Percentiles rank a stretch among this genome's conserved stretches.
phyloP scores from a whole-genome alignment of 2,888 invertebrate species.

The Dryadula phaetusa region DNA sequence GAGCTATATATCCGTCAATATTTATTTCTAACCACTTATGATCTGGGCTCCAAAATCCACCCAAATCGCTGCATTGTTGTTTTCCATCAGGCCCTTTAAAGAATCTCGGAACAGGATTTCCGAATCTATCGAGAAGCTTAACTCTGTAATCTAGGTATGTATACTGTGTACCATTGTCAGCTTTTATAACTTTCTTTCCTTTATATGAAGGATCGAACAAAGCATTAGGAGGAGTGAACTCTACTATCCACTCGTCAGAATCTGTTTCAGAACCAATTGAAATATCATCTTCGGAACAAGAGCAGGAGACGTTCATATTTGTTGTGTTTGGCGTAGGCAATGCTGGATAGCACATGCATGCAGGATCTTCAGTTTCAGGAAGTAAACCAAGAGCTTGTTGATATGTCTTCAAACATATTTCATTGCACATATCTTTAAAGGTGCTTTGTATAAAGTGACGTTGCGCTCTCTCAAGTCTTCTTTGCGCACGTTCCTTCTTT shows the following conservation, averaged over 20 bases:
- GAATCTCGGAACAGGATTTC: slow-evolving; percentile 72
- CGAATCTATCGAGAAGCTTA: slow-evolving; percentile 66
- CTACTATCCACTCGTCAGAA: slow-evolving; percentile 76
- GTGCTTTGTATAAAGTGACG: slow-evolving; percentile 73
- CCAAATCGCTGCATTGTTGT: slow-evolving; percentile 74
- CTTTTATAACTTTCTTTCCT: slow-evolving; percentile 59
- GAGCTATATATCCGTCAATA: slow-evolving; percentile 69
- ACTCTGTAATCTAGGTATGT: slow-evolving; percentile 73
- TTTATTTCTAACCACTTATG: slow-evolving; percentile 76
- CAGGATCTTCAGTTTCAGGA: slow-evolving; percentile 67
- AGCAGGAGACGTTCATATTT: slow-evolving; percentile 67
- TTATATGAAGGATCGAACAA: slow-evolving; percentile 64
- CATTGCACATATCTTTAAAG: slow-evolving; percentile 73
- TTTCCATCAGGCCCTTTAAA: slow-evolving; percentile 76
- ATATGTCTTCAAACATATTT: slow-evolving; percentile 76
- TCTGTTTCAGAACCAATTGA: slow-evolving; percentile 69
- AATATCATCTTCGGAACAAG: slow-evolving; percentile 67
- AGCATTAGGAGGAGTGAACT: slow-evolving; percentile 78
- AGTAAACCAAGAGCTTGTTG: slow-evolving; percentile 74
- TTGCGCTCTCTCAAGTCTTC: slow-evolving; percentile 70
- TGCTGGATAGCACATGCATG: slow-evolving; percentile 68
- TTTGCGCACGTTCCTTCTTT: slow-evolving; percentile 67
- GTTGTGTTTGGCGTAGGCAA: slow-evolving; percentile 58
- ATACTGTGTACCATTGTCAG: slow-evolving; percentile 66
- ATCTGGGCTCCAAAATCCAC: slow-evolving; percentile 74